Evolutionary conservation across 2,888 invertebrate species (phyloP).

Genomic region (Chrysotoxum bicinctum): DNA sequence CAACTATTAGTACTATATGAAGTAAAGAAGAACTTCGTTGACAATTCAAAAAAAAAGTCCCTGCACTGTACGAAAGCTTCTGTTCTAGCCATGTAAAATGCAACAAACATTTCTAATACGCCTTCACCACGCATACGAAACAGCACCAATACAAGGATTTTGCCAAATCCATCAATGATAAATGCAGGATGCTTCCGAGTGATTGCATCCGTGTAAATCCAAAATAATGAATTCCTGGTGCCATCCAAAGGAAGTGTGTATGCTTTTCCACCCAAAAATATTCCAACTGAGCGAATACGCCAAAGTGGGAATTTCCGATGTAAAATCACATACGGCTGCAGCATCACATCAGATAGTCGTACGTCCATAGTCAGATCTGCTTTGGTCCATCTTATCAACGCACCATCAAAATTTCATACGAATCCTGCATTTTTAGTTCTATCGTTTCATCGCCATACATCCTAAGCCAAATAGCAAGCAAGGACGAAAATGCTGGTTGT

Average conservation of each 20-base stretch:
- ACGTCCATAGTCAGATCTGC: neutral
- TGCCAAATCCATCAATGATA: slow-evolving; percentile 64
- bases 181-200: slow-evolving; percentile 68
- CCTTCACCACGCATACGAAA: neutral
- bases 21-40: neutral
- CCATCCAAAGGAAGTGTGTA: neutral
- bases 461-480: neutral
- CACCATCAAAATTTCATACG: slow-evolving; percentile 56
- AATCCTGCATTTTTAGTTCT: slow-evolving; percentile 52
- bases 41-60: neutral
- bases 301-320: slow-evolving; percentile 52
- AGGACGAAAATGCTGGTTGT: slow-evolving; percentile 19
- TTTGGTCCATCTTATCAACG: slow-evolving; percentile 42
- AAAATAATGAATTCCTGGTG: slow-evolving; percentile 65
- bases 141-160: neutral
- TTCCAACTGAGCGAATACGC: slow-evolving; percentile 48
- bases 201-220: slow-evolving; percentile 69
- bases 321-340: slow-evolving; percentile 4
- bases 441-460: neutral
- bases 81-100: slow-evolving; percentile 32
- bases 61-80: neutral
- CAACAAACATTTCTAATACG: slow-evolving; percentile 21
- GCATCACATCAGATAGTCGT: neutral
- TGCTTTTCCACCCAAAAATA: slow-evolving; percentile 11
- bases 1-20: too few species aligned